Percentiles rank a stretch among this genome's conserved stretches.
These are phyloP conservation scores for Dasyurus viverrinus DNA, from an alignment of 2,113 vertebrate genomes.

Conservation along the genomic window DNA sequence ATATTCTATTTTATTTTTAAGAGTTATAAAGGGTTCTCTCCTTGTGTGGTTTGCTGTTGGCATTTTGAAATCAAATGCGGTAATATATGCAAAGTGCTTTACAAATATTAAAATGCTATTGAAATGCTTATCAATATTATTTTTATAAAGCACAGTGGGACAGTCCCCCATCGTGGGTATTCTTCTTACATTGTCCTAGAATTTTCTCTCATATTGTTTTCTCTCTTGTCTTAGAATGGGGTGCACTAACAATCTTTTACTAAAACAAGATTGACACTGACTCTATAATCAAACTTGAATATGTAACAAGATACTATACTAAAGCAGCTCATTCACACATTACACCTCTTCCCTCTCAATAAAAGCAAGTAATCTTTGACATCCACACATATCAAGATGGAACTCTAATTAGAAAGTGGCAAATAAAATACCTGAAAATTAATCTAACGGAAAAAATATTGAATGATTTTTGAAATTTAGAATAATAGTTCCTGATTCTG, in stretches of 20 bases:
- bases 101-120: not conserved
- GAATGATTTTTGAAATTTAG: not conserved
- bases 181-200: not conserved
- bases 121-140: not conserved
- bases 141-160: not conserved
- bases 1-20: conserved; percentile 3
- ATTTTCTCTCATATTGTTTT: not conserved
- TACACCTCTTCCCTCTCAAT: not conserved
- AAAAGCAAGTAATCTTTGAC: conserved; percentile 7
- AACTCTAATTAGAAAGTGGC: conserved; percentile 22
- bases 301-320: not conserved
- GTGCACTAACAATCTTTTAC: not conserved
- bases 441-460: not conserved
- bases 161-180: not conserved
- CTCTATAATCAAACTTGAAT: not conserved
- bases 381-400: not conserved
- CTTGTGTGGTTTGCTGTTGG: not conserved
- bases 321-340: not conserved
- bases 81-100: not conserved
- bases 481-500: conserved; percentile 16
- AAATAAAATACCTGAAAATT: not conserved
- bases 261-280: not conserved
- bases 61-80: not conserved
- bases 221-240: not conserved
- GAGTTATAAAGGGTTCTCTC: not conserved